Base-by-base conservation (phyloP, 2,113 vertebrate species). In the Cynopterus brachyotis region DNA sequence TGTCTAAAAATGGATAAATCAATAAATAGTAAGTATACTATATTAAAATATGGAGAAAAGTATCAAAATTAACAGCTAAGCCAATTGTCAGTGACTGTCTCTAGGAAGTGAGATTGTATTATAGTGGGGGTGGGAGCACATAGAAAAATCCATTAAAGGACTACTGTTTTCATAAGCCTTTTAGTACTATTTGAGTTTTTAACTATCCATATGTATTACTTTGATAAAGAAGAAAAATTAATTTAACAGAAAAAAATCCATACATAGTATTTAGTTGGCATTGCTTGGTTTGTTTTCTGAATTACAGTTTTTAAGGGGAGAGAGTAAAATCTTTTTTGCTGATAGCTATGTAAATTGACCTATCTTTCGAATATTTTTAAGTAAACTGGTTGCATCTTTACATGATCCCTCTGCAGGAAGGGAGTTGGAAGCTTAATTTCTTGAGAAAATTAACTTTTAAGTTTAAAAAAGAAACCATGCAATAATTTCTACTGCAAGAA, bases 381-480 rank as follows among this genome's bases (percentile, higher is more conserved):
- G 30, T 66, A 79, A 93, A 80, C 59, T 17, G 1, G 10, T 57
- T 64, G 35, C 11, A 73, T 37, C 35, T 57, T 82, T 82, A 82
- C 26, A 73, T 82, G 35, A 64, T 55, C 3, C 22, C 11, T 37
- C 16, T 26, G 3, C 1, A 1, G 20, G 20, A 12, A 0, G 20
- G 2, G 50, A 8, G 17, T 6, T 4, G 10, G 12, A n/a, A 72
- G 28, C 40, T 45, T 60, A 64, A 81, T 73, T 90, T 91, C 86
- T 92, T 85, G 32, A 89, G 59, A 92, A 97, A 93, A 94, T 83
- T 60, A 80, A 83, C 37, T 73, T 87, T 64, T 19, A 94, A 35
- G 22, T 76, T 78, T 57, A 67, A 73, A 89, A 88, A 84, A 40
- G 15, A 83, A 84, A 19, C 15, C 80, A 81, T 50, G 32, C 22